Evolutionary conservation across 1,140 invertebrate species (phyloP), one percentile per base, ranked within the genome.

Genomic region (Cephus cinctus): DNA sequence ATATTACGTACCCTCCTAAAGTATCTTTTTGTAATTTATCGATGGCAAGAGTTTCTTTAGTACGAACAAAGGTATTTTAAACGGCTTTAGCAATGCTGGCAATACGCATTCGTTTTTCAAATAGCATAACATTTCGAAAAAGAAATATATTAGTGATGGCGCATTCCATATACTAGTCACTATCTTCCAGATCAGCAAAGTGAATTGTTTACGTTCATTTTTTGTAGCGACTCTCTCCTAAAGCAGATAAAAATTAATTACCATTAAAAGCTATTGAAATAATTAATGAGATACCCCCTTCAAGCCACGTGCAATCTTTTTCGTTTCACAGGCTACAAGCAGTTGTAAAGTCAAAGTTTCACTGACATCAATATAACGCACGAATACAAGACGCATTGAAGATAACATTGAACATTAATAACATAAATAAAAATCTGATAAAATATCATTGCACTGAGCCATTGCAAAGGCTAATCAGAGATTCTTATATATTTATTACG

Each of bases 51-150:
- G 42, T 42, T 43, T 55, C 22, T 50, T 66, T 30, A 81, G 50
- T 46, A 81, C 56, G 27, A 78, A 68, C 49, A 73, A 71, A 25
- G 74, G 77, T 63, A 77, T 60, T 47, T 59, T 67, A 34, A 75
- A 59, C 14, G 72, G 69, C 56, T 67, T 74, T 35, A 69, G 59
- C 15, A 73, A 18, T 11, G 71, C 59, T 30, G 73, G 72, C 44
- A 77, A 44, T 19, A 77, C 47, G 49, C 59, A 66, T 19, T 63
- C 58, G 45, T 69, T 69, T 68, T 71, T 77, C 44, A 80, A 50
- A 50, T 67, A 71, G 41, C 63, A 41, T 38, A 76, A 58, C 19
- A 71, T 56, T 23, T 73, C 66, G 43, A 71, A 55, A 46, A 75
- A 51, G 43, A 77, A 30, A 46, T 67, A 57, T 30, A 73, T 52